Base-by-base conservation (phyloP, 2,113 vertebrate species). In the Upupa epops region DNA sequence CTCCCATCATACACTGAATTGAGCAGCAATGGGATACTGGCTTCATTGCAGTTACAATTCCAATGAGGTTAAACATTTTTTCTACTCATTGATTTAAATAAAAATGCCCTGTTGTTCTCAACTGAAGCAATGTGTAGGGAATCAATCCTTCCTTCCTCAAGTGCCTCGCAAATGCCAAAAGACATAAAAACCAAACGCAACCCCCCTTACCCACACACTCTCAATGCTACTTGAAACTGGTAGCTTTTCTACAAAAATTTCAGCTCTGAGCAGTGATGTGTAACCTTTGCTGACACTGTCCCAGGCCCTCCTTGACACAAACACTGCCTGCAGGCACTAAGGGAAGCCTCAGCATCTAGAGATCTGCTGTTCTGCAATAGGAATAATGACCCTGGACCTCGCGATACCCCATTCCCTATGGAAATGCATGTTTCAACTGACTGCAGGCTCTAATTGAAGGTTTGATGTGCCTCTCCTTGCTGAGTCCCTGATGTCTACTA, bases 1-100 rank as follows among this genome's bases (percentile, higher is more conserved):
- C 71, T 92, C 77, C 86, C 83, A 95, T 92, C 96, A 86, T 19
- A 72, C 75, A 95, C 69, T 55, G 78, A 96, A 96, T 75, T 88
- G 77, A 95, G 94, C 46, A 93, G 34, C 79, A 90, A 64, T 28
- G 60, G 88, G 68, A 86, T 90, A 90, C 55, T 86, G 80, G 60
- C 94, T 82, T 91, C 63, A n/a, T 63, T 79, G 54, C 45, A 87
- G 68, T 42, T 82, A 91, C 86, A 81, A 69, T 63, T 86, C 45
- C 92, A 95, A 83, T 40, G 85, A 95, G 58, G 68, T 93, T 96
- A 95, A 96, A 95, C 46, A 89, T 68, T 52, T 90, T 80, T 93
- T 96, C 81, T 96, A 93, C 61, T 51, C 37, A 69, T 49, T 66
- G 78, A 94, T 96, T 96, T 96, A 96, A 97, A 96, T 93, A 88